A percentile compares a stretch with the other conserved stretches of the same genome.
Evolutionary conservation across 2,888 invertebrate genomes (phyloP).

Genomic region (Erpobdella octoculata): DNA sequence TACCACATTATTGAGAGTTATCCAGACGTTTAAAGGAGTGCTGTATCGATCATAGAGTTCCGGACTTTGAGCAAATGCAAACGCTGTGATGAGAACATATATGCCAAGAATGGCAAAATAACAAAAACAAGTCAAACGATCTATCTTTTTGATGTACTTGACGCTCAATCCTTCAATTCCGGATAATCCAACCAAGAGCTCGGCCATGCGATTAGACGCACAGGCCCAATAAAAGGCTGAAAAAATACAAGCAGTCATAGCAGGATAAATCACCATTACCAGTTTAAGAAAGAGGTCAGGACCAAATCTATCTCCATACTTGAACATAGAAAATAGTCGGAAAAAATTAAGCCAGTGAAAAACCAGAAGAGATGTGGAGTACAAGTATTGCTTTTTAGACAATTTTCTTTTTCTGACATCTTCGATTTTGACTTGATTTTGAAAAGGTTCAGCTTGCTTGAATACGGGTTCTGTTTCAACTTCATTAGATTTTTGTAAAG

Average conservation of each 20-base stretch:
- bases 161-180: background rate
- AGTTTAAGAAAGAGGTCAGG: slow-evolving; percentile 13
- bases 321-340: background rate
- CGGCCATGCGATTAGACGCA: background rate
- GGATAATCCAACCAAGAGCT: background rate
- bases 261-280: background rate
- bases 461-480: background rate
- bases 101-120: background rate
- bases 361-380: background rate
- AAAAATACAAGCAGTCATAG: background rate
- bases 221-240: slow-evolving; percentile 3
- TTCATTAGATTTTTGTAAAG: no score
- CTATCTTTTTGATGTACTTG: background rate
- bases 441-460: no score
- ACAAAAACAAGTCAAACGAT: background rate
- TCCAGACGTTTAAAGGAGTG: slow-evolving; percentile 6
- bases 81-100: background rate
- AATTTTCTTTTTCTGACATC: background rate
- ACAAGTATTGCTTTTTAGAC: background rate
- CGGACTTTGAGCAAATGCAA: background rate
- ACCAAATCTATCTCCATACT: background rate
- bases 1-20: slow-evolving; percentile 1
- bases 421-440: background rate
- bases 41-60: background rate
- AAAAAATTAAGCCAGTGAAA: background rate